Evolutionary conservation across 2,888 invertebrate species (phyloP), one percentile per base, ranked within the genome.

Genomic region (Phanerotoma sp.): DNA sequence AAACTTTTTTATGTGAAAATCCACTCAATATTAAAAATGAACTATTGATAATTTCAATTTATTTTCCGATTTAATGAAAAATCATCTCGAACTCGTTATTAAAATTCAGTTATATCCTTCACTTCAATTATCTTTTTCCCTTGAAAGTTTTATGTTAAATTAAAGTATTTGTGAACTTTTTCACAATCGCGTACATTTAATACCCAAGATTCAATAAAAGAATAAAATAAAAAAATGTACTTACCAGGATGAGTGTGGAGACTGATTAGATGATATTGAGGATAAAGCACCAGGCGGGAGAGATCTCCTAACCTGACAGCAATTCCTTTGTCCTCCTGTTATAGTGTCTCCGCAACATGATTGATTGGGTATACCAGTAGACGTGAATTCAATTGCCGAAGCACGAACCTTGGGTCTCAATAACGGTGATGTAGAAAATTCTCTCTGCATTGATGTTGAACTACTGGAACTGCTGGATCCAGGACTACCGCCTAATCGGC

Each of bases 281-380:
- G 75, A 69, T 49, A 76, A 58, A 7, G 72, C 81, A 70, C 82
- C 83, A 58, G 83, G 81, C 50, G 83, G 83, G 64, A 83, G 78
- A 15, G 83, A 81, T 62, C 84, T 77, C 61, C 84, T 78, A 62
- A 83, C 81, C 60, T 82, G 80, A 64, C 84, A 83, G 69, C 84
- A 84, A 11, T 81, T 81, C 30, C 81, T 81, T 71, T 81, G 81
- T 66, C 78, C 80, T 3, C 66, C 44, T 66, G n/a, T n/a, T n/a
- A 64, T 57, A 67, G 60, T 57, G 66, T 73, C 52, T 70, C 68
- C 64, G 70, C 75, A 65, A 66, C 73, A 69, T 58, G 71, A 60
- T 62, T 66, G 67, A 51, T 63, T 66, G 13, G 62, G 61, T 1
- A 73, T 65, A 1, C 52, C 54, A 49, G 67, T 62, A 48, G 66